phyloP scores from a whole-genome alignment of 2,797 vertebrate genomes.

The Enoplosus armatus region DNA sequence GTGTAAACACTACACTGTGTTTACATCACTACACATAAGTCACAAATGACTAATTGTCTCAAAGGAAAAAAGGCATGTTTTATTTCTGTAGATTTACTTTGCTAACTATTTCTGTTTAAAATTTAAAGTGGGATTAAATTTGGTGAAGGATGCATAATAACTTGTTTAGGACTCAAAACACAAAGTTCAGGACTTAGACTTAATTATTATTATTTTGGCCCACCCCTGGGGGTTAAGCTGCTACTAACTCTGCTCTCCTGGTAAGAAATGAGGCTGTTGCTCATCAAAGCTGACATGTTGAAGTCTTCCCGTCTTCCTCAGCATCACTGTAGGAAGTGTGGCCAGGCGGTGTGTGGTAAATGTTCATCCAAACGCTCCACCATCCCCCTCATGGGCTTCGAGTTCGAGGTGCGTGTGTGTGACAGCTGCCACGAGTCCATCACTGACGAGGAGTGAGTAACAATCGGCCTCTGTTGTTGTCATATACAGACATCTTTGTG shows the following conservation, averaged over 20 bases:
- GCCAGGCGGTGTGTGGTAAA: constrained; percentile 95
- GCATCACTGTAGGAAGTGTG: constrained; percentile 87
- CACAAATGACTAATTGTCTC: neutral
- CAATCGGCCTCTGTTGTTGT: constrained; percentile 38
- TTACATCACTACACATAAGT: no score
- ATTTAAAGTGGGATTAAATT: neutral
- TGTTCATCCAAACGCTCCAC: constrained; percentile 97
- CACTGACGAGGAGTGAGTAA: constrained; percentile 97
- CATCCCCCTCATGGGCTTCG: constrained; percentile 98
- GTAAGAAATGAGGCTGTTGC: neutral
- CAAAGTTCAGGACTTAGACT: neutral
- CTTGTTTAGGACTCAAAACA: neutral
- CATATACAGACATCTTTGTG: constrained; percentile 37
- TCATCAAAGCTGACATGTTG: neutral
- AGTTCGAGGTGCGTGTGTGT: constrained; percentile 97
- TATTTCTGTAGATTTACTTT: neutral
- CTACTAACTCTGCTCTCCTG: neutral
- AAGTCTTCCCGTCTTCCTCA: constrained; percentile 45
- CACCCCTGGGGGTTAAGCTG: neutral
- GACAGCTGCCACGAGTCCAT: constrained; percentile 96
- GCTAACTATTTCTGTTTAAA: neutral
- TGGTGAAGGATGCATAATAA: neutral
- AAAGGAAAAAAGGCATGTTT: neutral
- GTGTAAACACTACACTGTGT: no score
- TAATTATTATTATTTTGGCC: neutral